Percentiles rank a stretch among this genome's conserved stretches.
Evolutionary conservation across 1,140 invertebrate genomes (phyloP).

Genomic region (Tenebrio molitor): DNA sequence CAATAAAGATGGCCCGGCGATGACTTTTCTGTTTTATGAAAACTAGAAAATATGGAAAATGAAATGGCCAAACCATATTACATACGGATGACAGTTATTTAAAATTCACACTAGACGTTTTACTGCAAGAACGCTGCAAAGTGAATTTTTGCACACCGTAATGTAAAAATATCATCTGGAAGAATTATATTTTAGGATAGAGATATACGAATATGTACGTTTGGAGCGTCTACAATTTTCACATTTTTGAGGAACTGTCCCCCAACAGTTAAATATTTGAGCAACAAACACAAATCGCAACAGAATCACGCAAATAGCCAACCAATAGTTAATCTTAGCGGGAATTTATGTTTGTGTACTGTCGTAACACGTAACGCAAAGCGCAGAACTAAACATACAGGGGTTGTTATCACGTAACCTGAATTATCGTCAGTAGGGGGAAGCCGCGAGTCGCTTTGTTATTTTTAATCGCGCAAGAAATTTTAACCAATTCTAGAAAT

Average conservation of each 20-base stretch:
- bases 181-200: neutral
- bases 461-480: neutral
- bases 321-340: neutral
- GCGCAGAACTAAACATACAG: too few species aligned
- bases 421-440: too few species aligned
- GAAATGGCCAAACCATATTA: slow-evolving; percentile 18
- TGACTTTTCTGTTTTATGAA: neutral
- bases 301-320: neutral
- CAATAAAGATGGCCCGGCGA: too few species aligned
- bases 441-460: too few species aligned
- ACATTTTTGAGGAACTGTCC: too few species aligned
- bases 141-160: slow-evolving; percentile 26
- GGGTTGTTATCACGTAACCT: too few species aligned
- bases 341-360: neutral
- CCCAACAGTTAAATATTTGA: too few species aligned
- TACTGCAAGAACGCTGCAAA: slow-evolving; percentile 1
- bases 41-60: slow-evolving; percentile 5
- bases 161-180: neutral
- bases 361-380: neutral
- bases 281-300: neutral
- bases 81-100: slow-evolving; percentile 32
- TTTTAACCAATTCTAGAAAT: neutral
- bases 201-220: too few species aligned
- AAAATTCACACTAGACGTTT: slow-evolving; percentile 30
- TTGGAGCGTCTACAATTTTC: too few species aligned